A percentile compares a stretch with the other conserved stretches of the same genome.
These are phyloP conservation scores for Thamnophis sirtalis DNA, from an alignment of 2,113 vertebrate genomes.

Conservation along the genomic window DNA sequence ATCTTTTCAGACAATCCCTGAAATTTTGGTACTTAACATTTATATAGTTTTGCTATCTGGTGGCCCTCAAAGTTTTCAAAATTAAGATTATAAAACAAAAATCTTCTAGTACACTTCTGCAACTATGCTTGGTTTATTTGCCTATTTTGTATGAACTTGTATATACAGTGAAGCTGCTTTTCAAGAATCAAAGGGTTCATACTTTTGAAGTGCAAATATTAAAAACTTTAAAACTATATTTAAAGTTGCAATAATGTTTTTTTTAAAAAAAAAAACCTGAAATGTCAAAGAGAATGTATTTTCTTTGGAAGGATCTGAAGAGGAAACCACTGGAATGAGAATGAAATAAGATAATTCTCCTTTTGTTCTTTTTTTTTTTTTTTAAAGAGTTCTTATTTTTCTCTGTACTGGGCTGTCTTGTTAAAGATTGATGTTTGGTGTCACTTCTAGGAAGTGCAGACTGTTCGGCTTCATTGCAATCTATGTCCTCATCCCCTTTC, in stretches of 20 bases:
- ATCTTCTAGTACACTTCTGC: background rate
- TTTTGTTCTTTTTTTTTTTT: conserved; percentile 75
- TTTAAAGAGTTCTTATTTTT: conserved; percentile 61
- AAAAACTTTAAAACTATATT: conserved; percentile 24
- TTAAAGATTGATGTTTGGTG: conserved; percentile 89
- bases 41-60: background rate
- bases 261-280: conserved; percentile 33
- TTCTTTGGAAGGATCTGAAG: conserved; percentile 57
- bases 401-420: conserved; percentile 67
- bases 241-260: conserved; percentile 43
- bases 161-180: conserved; percentile 36
- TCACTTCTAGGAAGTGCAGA: conserved; percentile 88
- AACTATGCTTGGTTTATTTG: background rate
- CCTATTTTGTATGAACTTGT: conserved; percentile 29
- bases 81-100: background rate
- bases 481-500: conserved; percentile 81
- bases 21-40: background rate
- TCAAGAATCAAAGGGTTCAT: conserved; percentile 24
- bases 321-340: conserved; percentile 58
- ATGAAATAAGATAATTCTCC: conserved; percentile 73
- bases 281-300: conserved; percentile 46
- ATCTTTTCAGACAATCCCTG: background rate
- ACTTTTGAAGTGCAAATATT: conserved; percentile 19
- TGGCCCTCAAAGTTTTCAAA: background rate
- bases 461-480: conserved; percentile 84